Base-by-base conservation (phyloP, 2,797 vertebrate species). In the Kryptopterus vitreolus region DNA sequence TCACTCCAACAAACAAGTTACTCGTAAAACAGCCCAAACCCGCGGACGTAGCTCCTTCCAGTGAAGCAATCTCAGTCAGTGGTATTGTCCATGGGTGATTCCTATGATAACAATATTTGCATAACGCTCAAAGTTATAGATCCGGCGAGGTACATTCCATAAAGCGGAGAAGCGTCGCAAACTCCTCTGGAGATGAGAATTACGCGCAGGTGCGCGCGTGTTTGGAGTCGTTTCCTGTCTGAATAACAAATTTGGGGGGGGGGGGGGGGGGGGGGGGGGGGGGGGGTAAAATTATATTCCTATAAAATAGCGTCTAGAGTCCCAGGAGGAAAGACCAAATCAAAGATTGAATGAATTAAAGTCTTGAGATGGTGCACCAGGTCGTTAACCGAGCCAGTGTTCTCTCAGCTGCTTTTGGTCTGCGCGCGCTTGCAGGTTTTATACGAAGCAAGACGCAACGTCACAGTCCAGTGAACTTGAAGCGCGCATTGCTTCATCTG, bases 171-270 rank as follows among this genome's bases (percentile, higher is more conserved):
- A 50, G 10, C 48, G 50, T 29, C 29, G 58, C 18, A 31, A 69
- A 38, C 65, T 79, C 52, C 80, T 81, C 58, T 79, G 38, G 81
- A 69, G 77, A 78, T 69, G 82, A 65, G 38, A 26, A 85, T 81
- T 87, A 59, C 22, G 86, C 87, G 85, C 94, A 95, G 93, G 93
- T 95, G 93, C 88, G 72, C 88, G 72, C 77, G 61, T 62, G 43
- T 76, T 33, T 24, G 35, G 16, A 22, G 8, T 29, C 18, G 26
- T 33, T 31, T 10, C 31, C 33, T 59, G 12, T 59, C 31, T 59
- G 59, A 31, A 71, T 1, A 46, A 29, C n/a, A n/a, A 55, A 77
- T 33, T 15, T 70, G 5, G 4, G 8, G 26, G 24, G 24, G 8
- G 26, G 24, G 24, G 5, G 4, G 8, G 26, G 24, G 24, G 5